phyloP scores from a whole-genome alignment of 53 echinoderm and acorn worm genomes.

The Mesocentrotus franciscanus region DNA sequence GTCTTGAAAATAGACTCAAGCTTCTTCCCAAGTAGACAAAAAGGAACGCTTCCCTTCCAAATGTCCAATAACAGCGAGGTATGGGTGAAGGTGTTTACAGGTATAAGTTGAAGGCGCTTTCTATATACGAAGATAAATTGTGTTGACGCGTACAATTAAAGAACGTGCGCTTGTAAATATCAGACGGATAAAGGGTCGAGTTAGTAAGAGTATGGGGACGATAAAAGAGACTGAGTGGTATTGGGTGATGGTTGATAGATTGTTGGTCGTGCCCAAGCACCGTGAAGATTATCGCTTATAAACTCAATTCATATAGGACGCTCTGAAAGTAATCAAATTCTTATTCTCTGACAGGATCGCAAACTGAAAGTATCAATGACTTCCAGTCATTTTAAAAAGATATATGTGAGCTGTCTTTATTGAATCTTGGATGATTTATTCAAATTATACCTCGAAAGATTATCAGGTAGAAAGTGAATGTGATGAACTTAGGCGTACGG shows the following conservation, averaged over 20 bases:
- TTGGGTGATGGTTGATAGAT: constrained; percentile 32
- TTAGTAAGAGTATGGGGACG: not conserved
- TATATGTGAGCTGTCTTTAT: not conserved
- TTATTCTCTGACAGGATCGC: not conserved
- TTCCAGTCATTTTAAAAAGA: not conserved
- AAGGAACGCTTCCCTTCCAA: not conserved
- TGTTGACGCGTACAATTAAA: constrained; percentile 55
- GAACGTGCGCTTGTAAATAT: constrained; percentile 55
- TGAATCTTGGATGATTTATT: not conserved
- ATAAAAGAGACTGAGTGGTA: constrained; percentile 14
- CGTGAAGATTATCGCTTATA: not conserved
- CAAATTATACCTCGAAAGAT: not conserved
- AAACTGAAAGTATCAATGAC: not conserved
- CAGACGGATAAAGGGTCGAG: constrained; percentile 46
- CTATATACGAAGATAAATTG: constrained; percentile 37
- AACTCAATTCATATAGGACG: not conserved
- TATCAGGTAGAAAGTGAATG: not conserved
- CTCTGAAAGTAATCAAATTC: constrained; percentile 3
- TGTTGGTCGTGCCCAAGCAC: not conserved
- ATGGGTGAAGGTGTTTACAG: not conserved
- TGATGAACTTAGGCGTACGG: not conserved
- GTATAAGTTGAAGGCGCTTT: constrained; percentile 20
- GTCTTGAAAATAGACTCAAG: constrained; percentile 9
- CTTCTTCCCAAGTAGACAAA: not conserved
- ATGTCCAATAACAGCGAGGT: not conserved